Base-by-base conservation (phyloP, 2,797 vertebrate genomes). In the Sebastes hubbsi region DNA sequence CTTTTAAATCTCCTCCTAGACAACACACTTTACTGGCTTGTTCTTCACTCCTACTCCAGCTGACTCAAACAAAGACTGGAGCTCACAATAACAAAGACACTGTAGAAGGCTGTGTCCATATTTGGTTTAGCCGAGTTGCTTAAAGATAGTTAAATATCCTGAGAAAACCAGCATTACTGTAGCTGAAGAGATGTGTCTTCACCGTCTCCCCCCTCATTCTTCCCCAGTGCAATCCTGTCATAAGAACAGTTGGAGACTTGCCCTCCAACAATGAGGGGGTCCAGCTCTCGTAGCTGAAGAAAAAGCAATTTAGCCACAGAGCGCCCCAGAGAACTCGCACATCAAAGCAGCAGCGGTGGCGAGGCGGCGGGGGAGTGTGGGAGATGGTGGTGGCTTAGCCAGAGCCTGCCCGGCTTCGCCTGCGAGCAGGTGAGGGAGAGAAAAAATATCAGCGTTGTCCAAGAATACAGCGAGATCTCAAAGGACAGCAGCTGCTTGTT, bases 291-390 rank as follows among this genome's bases (percentile, higher is more conserved):
- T 65, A 82, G 88, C 73, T 83, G 77, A 84, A 81, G 87, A 88
- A 92, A 94, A 91, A 90, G 89, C 88, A 93, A 90, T 93, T 94
- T 92, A 87, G 72, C 86, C 78, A 72, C 83, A 80, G 29, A 75
- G 60, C 56, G 84, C 86, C 79, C 82, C 59, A 22, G 82, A 90
- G 88, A 80, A 68, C 77, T 77, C 18, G 24, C 83, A 88, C 90
- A 94, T 94, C 90, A 92, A 84, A 89, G 86, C 71, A 65, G 81
- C 68, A 14, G 75, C 30, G 7, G 70, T 3, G 16, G 73, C 25
- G 68, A 22, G 72, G 46, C 8, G 16, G 29, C 0, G 27, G 24
- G 6, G 30, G 3, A 0, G 24, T 6, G 12, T 13, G 36, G 13
- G 24, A 4, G 54, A 3, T 2, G 24, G 1, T 7, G 46, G 56